These are phyloP conservation scores for Horisme vitalbata DNA, from an alignment of 2,888 invertebrate genomes.

Conservation along the genomic window DNA sequence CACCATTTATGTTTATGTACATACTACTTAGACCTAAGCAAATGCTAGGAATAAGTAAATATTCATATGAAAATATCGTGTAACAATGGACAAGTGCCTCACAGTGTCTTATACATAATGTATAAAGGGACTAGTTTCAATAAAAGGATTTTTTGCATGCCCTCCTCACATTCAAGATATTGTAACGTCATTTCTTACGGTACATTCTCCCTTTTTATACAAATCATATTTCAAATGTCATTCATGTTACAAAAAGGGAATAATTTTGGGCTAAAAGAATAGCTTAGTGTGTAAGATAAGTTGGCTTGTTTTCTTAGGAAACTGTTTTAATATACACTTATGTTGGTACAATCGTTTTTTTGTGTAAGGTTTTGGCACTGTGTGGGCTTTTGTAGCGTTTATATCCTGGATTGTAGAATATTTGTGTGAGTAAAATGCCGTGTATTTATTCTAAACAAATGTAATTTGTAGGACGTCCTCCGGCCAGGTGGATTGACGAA, in stretches of 20 bases:
- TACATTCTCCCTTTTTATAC: constrained; percentile 61
- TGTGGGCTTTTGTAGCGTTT: too few relatives aligned
- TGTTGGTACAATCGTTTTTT: not conserved
- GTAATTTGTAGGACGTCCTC: too few relatives aligned
- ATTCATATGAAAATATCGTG: constrained; percentile 34
- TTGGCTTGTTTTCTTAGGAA: constrained; percentile 3
- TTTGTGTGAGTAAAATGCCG: too few relatives aligned
- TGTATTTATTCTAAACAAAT: too few relatives aligned
- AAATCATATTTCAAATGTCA: constrained; percentile 59
- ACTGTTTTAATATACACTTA: not conserved
- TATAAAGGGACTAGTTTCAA: constrained; percentile 78
- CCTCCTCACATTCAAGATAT: constrained; percentile 57
- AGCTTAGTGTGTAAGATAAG: not conserved
- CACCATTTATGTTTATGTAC: too few relatives aligned
- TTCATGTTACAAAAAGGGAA: constrained; percentile 40
- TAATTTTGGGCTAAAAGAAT: constrained; percentile 27
- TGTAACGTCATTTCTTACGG: constrained; percentile 56
- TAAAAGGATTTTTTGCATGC: constrained; percentile 79
- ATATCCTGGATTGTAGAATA: too few relatives aligned
- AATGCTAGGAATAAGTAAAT: too few relatives aligned
- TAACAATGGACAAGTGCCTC: constrained; percentile 46
- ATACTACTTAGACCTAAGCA: too few relatives aligned
- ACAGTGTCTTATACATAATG: constrained; percentile 74
- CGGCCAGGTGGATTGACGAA: too few relatives aligned
- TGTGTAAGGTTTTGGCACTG: too few relatives aligned